Evolutionary conservation across 1,140 invertebrate genomes (phyloP).

Genomic region (Listronotus bonariensis): DNA sequence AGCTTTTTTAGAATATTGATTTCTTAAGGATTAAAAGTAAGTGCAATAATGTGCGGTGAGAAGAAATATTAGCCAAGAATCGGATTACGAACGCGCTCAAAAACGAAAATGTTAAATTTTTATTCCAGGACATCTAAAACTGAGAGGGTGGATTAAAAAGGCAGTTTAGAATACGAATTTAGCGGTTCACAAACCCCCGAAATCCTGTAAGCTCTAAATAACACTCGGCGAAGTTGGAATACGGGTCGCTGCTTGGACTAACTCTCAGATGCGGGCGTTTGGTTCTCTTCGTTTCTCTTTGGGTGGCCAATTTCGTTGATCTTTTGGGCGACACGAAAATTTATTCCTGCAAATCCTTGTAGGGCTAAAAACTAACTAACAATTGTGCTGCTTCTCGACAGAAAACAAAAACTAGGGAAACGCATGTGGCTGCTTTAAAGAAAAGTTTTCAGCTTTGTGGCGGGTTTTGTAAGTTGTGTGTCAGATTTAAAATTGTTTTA

Average conservation of each 20-base stretch:
- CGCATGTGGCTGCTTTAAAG: slow-evolving; percentile 18
- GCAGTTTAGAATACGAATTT: slow-evolving; percentile 34
- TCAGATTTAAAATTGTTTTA: slow-evolving; percentile 27
- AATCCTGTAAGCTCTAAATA: slow-evolving; percentile 35
- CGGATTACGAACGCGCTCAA: slow-evolving; percentile 5
- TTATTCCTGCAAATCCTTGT: slow-evolving; percentile 17
- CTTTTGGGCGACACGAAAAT: slow-evolving; percentile 15
- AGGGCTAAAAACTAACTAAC: slow-evolving; percentile 10
- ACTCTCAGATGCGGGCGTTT: slow-evolving; percentile 26
- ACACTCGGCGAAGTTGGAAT: slow-evolving; percentile 32
- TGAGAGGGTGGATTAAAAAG: slow-evolving; percentile 31
- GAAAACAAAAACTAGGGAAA: slow-evolving; percentile 13
- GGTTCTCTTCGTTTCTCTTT: slow-evolving; percentile 9
- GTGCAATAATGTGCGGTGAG: neutral
- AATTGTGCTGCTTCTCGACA: slow-evolving; percentile 15
- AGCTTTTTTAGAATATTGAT: neutral
- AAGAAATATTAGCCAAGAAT: slow-evolving; percentile 11
- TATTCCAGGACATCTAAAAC: slow-evolving; percentile 22
- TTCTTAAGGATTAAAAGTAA: neutral
- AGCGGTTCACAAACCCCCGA: slow-evolving; percentile 30
- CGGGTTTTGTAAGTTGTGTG: slow-evolving; percentile 6
- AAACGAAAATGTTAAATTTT: slow-evolving; percentile 29
- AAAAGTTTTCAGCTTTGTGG: slow-evolving; percentile 25
- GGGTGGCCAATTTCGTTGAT: slow-evolving; percentile 19
- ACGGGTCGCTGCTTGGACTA: slow-evolving; percentile 24